Base-by-base conservation (phyloP, 2,888 invertebrate genomes). In the Nemoura dubitans region DNA sequence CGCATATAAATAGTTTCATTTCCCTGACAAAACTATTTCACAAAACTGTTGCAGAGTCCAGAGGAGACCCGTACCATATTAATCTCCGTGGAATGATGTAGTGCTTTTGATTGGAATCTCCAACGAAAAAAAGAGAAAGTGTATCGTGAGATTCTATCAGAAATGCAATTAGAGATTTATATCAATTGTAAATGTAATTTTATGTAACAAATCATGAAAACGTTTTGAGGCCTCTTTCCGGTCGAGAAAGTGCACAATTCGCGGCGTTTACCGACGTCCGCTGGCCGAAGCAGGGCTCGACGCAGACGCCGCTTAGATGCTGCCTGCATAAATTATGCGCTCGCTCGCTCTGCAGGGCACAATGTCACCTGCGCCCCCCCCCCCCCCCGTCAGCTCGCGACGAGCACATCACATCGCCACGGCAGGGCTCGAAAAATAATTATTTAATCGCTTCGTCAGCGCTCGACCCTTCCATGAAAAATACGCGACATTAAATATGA, bases 101-200 rank as follows among this genome's bases (percentile, higher is more conserved):
- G 59, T 59, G 21, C 21, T 21, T 59, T 7, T 10, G 29, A 78
- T 28, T 78, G n/a, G 29, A 78, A 78, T 78, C 78, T 78, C 2
- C 25, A 26, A 26, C 10, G 14, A 29, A 78, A 78, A 78, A 78
- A 26, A 78, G 29, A 78, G 78, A 28, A 28, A 26, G 29, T 28
- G 29, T n/a, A 78, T 29, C 78, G 29, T 28, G 29, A 14, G 27
- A 29, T 78, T 78, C 27, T 78, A 78, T 78, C 78, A 78, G 27
- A 78, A 78, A 78, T 78, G 78, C 78, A 78, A 78, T 78, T 78
- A 28, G 27, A 59, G 59, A 59, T 59, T 21, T 21, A 59, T 7
- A 59, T 59, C 59, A 21, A 59, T 59, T 59, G 59, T 59, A 21
- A 59, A 7, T 59, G 59, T 59, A 16, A 59, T 59, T 59, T 59